These are phyloP conservation scores for Lamellibrachia satsuma DNA, from an alignment of 2,888 invertebrate species.

Conservation along the genomic window DNA sequence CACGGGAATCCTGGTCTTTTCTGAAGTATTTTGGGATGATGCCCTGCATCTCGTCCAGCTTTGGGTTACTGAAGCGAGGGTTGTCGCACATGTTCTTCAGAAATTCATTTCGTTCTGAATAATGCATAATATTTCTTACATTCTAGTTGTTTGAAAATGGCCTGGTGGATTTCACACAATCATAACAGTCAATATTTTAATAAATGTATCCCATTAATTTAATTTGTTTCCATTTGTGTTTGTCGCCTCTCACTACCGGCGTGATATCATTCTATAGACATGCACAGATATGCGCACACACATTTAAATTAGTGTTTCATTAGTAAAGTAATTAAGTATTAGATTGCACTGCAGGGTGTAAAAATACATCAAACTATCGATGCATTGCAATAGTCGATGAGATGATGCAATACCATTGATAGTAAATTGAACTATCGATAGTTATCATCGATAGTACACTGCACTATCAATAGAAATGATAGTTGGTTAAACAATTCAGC, in stretches of 20 bases:
- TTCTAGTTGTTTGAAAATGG: background rate
- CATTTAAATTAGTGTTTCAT: too few relatives aligned
- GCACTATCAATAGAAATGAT: too few relatives aligned
- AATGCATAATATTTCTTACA: background rate
- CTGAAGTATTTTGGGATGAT: constrained; percentile 42
- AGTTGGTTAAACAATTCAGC: too few relatives aligned
- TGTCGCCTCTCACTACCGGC: background rate
- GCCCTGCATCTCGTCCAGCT: constrained; percentile 47
- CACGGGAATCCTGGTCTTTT: constrained; percentile 43
- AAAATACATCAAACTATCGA: too few relatives aligned
- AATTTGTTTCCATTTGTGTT: background rate
- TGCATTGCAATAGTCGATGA: too few relatives aligned
- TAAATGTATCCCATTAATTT: background rate
- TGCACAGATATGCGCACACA: too few relatives aligned
- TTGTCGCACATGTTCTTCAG: constrained; percentile 22
- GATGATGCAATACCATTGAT: too few relatives aligned
- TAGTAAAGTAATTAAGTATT: too few relatives aligned
- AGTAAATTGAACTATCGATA: too few relatives aligned
- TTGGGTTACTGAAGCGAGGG: constrained; percentile 49
- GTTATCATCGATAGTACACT: too few relatives aligned
- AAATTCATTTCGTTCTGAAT: constrained; percentile 31
- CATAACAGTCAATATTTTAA: background rate
- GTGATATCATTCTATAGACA: too few relatives aligned
- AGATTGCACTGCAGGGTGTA: too few relatives aligned
- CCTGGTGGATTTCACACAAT: background rate